These are phyloP conservation scores for Pachyramphus minor DNA, from an alignment of 2,113 vertebrate genomes.

Conservation along the genomic window DNA sequence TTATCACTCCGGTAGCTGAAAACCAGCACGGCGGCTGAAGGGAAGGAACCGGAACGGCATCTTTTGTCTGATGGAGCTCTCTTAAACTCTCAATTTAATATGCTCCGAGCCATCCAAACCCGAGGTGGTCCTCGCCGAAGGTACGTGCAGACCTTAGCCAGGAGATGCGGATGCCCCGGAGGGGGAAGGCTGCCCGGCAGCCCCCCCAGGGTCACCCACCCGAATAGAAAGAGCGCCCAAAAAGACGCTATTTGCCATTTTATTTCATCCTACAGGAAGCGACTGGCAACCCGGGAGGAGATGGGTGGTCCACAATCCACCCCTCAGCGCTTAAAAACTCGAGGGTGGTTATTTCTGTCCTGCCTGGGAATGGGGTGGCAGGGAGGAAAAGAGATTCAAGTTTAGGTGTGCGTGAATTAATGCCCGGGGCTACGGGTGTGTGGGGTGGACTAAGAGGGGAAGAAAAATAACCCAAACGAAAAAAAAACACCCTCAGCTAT, in stretches of 20 bases:
- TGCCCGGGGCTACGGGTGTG: no score
- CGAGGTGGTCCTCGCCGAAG: background rate
- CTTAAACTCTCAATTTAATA: background rate
- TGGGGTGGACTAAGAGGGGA: no score
- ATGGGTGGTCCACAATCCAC: background rate
- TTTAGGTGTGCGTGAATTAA: background rate
- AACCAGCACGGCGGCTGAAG: background rate
- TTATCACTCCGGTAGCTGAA: background rate
- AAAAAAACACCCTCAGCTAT: background rate
- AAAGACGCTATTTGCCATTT: background rate
- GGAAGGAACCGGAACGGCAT: background rate
- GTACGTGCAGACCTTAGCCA: background rate
- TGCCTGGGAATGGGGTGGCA: background rate
- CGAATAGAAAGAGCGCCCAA: background rate
- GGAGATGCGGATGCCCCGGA: background rate
- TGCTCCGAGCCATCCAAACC: background rate
- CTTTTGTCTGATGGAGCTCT: conserved; percentile 56
- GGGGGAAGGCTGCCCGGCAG: background rate
- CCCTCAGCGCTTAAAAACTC: background rate
- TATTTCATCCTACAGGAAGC: background rate
- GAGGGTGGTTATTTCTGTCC: background rate
- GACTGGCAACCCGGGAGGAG: background rate
- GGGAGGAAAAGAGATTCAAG: background rate
- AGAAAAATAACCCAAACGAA: background rate
- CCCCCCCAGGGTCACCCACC: background rate